Base-by-base conservation (phyloP, 1,140 invertebrate species). In the Lordiphosa collinella region DNA sequence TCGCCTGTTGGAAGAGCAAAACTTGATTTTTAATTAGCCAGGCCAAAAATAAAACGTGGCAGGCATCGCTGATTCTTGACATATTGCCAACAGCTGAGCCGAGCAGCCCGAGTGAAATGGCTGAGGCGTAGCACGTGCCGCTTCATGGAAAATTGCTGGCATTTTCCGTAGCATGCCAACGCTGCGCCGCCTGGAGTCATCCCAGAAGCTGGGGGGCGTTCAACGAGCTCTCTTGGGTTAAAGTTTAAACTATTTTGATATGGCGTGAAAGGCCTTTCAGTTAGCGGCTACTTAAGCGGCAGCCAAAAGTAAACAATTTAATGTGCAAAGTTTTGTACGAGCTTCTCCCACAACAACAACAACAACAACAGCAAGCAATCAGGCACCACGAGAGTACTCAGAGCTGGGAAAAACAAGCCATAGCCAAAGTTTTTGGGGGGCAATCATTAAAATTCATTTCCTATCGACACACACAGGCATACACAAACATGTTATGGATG, bases 361-460 rank as follows among this genome's bases (percentile, higher is more conserved):
- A 59, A 68, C 47, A 57, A 11, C 62, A 71, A 60, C 34, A 59
- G 56, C 38, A 54, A 56, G 44, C 53, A 37, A 44, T 49, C 48
- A 41, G 46, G 9, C 11, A 29, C 22, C 16, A 34, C 37, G 11
- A 48, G 11, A 61, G 22, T 37, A 46, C 50, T 32, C 49, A 35
- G 51, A 47, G 54, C 18, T 34, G 55, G 74, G 43, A 80, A 53
- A 79, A 69, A 82, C 67, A 84, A 76, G 68, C 54, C 53, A 58
- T 47, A 50, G 44, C 37, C 35, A 54, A 75, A 51, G 58, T 66
- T 72, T 78, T 66, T 61, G 54, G 58, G 58, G 58, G 76, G 67
- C 60, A 84, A 84, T 84, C 78, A 84, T 84, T 84, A 84, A 84
- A 84, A 84, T 84, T 84, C 78, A 84, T 84, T 84, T 84, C 68